Conservation (phyloP, 2,888 invertebrate genomes). For the Chromoteleia sp. region DNA sequence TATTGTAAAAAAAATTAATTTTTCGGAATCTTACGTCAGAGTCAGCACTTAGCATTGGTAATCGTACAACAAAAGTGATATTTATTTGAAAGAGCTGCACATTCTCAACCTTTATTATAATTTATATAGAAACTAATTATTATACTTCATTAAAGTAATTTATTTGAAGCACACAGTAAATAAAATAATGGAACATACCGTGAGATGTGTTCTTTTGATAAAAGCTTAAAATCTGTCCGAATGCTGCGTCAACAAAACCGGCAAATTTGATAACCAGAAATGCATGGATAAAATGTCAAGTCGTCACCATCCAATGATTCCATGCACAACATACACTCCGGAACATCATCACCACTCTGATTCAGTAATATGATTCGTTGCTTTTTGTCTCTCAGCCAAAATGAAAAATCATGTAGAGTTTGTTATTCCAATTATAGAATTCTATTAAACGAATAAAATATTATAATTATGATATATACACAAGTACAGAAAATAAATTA, state of each 20-base stretch:
- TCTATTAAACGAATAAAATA: background rate
- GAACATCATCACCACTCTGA: slow-evolving; percentile 94
- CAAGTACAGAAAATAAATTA: no score
- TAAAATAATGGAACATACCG: slow-evolving; percentile 73
- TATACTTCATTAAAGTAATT: no score
- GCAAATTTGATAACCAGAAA: slow-evolving; percentile 99
- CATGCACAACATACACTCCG: slow-evolving; percentile 99
- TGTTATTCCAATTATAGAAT: background rate
- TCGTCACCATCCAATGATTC: slow-evolving; percentile 99
- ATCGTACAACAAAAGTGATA: no score
- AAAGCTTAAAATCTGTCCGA: slow-evolving; percentile 98
- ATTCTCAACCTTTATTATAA: no score
- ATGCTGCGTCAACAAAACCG: slow-evolving; percentile 99
- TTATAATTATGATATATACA: no score
- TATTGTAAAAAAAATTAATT: no score
- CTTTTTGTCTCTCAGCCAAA: background rate
- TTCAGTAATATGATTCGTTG: slow-evolving; percentile 91
- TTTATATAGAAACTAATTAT: no score
- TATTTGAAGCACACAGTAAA: no score
- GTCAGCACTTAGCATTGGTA: no score
- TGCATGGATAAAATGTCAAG: slow-evolving; percentile 99
- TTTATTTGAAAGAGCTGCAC: no score
- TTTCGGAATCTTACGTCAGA: no score
- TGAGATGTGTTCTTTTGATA: slow-evolving; percentile 91
- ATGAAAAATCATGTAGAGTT: slow-evolving; percentile 4